Base-by-base conservation (phyloP, 2,888 invertebrate species). In the Graphium colonna region DNA sequence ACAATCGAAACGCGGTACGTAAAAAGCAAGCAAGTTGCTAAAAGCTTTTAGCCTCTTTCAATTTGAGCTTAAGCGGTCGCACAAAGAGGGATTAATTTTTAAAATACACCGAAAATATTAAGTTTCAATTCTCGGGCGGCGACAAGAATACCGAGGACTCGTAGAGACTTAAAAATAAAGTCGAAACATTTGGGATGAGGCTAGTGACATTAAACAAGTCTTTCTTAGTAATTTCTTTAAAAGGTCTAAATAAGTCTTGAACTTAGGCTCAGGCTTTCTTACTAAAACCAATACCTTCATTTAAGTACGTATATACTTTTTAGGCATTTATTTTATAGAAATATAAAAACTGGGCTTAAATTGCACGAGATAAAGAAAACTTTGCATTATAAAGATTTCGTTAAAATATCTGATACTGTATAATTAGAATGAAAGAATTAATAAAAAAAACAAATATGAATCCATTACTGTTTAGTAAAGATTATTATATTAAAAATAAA, bases 91-190 rank as follows among this genome's bases (percentile, higher is more conserved):
- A 88, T 87, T 86, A 86, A 87, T 85, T 87, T 88, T 33, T 80
- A 86, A 86, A 87, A 87, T 83, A 86, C 83, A 87, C 85, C 79
- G 80, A 88, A 87, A 86, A 89, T 86, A 88, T 89, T 87, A 87
- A 87, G 87, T 88, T 87, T 75, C 73, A 69, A 69, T 65, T 73
- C 70, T n/a, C n/a, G n/a, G n/a, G n/a, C n/a, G n/a, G 72, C 69
- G 74, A 73, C 73, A 68, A 69, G 73, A 75, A 79, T 74, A 75
- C 79, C 77, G 76, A 77, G 76, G 78, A 78, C 78, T 82, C 75
- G 69, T 68, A 72, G 73, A 67, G 82, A 82, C 84, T 85, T 84
- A 88, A 87, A 86, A 85, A 85, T 86, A 83, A 85, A 82, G 76
- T 69, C 71, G 71, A 75, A 71, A 65, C 70, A 72, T 75, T 73